These are phyloP conservation scores for Xylocopa sonorina DNA, from an alignment of 1,140 invertebrate species.

Conservation along the genomic window DNA sequence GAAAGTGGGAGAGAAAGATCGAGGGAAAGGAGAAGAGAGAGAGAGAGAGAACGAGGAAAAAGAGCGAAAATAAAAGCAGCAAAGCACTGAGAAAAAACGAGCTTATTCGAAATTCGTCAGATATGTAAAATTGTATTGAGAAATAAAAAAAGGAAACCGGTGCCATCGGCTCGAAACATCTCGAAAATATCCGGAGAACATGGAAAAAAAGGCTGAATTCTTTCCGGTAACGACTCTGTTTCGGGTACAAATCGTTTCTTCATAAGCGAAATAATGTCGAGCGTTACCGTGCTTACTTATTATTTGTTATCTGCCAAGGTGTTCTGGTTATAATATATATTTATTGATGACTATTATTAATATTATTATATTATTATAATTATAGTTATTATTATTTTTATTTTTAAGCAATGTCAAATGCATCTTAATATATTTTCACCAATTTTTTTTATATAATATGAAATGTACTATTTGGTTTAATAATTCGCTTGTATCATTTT, in stretches of 20 bases:
- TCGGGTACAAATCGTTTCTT: slow-evolving; percentile 55
- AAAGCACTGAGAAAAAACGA: slow-evolving; percentile 60
- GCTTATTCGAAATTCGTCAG: slow-evolving; percentile 48
- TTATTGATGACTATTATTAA: slow-evolving; percentile 79
- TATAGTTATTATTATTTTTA: slow-evolving; percentile 76
- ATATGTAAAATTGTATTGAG: slow-evolving; percentile 52
- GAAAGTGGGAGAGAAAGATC: neutral
- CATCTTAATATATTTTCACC: slow-evolving; percentile 83
- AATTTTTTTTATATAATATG: slow-evolving; percentile 75
- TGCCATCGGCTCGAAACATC: slow-evolving; percentile 48
- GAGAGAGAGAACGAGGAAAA: slow-evolving; percentile 2
- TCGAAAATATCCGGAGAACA: slow-evolving; percentile 39
- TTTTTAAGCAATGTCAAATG: slow-evolving; percentile 81
- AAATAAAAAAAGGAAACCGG: slow-evolving; percentile 45
- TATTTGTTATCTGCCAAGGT: slow-evolving; percentile 82
- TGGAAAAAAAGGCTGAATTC: slow-evolving; percentile 54
- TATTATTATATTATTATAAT: slow-evolving; percentile 72
- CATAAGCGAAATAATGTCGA: slow-evolving; percentile 53
- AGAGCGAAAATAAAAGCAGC: slow-evolving; percentile 36
- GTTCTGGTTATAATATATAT: slow-evolving; percentile 82
- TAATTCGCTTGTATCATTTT: slow-evolving; percentile 79
- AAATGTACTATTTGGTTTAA: slow-evolving; percentile 83
- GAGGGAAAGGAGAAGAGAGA: neutral
- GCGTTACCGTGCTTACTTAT: slow-evolving; percentile 81
- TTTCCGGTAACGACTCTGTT: slow-evolving; percentile 50